Percentiles rank a stretch among this genome's conserved stretches.
phyloP scores from a whole-genome alignment of 2,888 invertebrate genomes.

The Odontothrips loti region DNA sequence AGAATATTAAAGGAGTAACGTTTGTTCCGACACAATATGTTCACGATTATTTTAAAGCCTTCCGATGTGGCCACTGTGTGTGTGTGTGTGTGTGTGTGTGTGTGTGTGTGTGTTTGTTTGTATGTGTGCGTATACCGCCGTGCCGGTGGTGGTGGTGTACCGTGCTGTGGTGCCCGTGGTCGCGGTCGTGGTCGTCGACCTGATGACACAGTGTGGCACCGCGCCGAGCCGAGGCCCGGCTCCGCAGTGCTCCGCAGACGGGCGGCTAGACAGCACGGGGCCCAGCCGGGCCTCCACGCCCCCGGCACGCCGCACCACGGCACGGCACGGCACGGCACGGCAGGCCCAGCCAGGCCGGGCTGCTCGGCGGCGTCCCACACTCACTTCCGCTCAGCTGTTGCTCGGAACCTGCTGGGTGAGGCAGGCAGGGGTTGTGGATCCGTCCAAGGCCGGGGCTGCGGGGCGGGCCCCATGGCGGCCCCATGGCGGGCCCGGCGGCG shows the following conservation, averaged over 20 bases:
- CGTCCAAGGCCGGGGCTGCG: not conserved
- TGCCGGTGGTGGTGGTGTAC: not conserved
- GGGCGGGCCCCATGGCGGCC: not conserved
- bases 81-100: not conserved
- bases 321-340: not conserved
- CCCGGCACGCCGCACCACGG: not conserved
- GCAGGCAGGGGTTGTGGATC: not conserved
- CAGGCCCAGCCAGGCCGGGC: not conserved
- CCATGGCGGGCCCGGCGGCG: not conserved
- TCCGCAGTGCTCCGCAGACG: not conserved
- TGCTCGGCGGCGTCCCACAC: not conserved
- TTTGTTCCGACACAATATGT: too few relatives aligned
- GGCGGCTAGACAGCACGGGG: not conserved
- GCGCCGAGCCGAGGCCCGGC: not conserved
- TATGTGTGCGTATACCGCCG: not conserved
- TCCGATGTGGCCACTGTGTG: not conserved
- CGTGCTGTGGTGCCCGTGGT: not conserved
- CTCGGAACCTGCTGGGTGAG: not conserved
- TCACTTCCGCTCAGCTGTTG: slow-evolving; percentile 24
- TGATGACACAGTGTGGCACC: not conserved
- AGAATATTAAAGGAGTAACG: too few relatives aligned
- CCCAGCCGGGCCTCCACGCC: too few relatives aligned
- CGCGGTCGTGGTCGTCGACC: not conserved
- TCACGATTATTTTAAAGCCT: too few relatives aligned
- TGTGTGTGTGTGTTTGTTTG: not conserved